Conservation (phyloP, 2,888 invertebrate genomes). For the Thumatha senex region DNA sequence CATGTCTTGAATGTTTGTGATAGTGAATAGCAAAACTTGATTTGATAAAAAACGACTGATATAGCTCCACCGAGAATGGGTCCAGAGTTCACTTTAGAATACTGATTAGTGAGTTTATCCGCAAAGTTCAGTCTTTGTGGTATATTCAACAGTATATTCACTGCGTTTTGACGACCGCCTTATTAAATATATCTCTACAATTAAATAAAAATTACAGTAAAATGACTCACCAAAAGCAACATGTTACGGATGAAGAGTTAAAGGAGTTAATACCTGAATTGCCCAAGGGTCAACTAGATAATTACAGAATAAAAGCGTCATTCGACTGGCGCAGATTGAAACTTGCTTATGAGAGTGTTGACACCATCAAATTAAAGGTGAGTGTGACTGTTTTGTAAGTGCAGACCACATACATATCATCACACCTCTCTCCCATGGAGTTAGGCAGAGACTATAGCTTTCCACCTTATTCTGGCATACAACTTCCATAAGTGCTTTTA, state of each 20-base stretch:
- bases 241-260: constrained; percentile 56
- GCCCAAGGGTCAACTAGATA: constrained; percentile 85
- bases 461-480: too few relatives aligned
- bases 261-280: constrained; percentile 81
- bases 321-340: constrained; percentile 87
- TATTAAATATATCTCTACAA: too few relatives aligned
- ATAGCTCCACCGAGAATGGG: not conserved
- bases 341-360: constrained; percentile 61
- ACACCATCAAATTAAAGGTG: constrained; percentile 68
- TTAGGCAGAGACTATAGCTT: too few relatives aligned
- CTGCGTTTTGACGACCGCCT: too few relatives aligned
- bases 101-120: not conserved
- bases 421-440: too few relatives aligned
- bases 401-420: too few relatives aligned
- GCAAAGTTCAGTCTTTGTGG: too few relatives aligned
- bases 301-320: constrained; percentile 84
- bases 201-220: not conserved
- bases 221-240: constrained; percentile 31
- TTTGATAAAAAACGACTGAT: too few relatives aligned
- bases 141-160: too few relatives aligned
- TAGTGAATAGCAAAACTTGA: too few relatives aligned
- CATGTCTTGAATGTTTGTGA: too few relatives aligned
- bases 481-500: too few relatives aligned
- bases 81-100: not conserved
- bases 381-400: constrained; percentile 23